Percentiles rank a stretch among this genome's conserved stretches.
Conservation (phyloP, 1,140 invertebrate genomes). For the Orius laevigatus region DNA sequence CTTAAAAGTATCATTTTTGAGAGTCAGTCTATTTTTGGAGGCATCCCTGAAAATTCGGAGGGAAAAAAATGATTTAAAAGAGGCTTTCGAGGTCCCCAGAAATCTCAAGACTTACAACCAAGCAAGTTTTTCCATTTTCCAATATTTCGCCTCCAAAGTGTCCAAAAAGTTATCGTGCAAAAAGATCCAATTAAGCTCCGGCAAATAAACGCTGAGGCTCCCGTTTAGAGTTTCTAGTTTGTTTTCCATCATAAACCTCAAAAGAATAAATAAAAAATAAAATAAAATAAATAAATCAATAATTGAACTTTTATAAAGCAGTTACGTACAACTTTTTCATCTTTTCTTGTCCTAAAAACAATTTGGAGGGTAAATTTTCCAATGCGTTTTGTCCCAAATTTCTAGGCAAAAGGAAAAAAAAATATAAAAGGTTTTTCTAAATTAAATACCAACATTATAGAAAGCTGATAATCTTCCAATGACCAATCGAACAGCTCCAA, state of each 20-base stretch:
- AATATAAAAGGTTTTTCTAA: background rate
- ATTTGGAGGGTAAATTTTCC: slow-evolving; percentile 1
- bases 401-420: slow-evolving; percentile 16
- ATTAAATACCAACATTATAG: slow-evolving; percentile 5
- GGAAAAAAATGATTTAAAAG: no score
- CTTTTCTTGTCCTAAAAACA: slow-evolving; percentile 4
- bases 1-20: slow-evolving; percentile 28
- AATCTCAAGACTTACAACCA: slow-evolving; percentile 35
- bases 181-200: slow-evolving; percentile 28
- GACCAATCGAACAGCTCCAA: no score
- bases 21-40: slow-evolving; percentile 2
- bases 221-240: slow-evolving; percentile 26
- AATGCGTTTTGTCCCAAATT: slow-evolving; percentile 14
- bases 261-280: no score
- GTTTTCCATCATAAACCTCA: slow-evolving; percentile 31
- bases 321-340: slow-evolving; percentile 15
- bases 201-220: slow-evolving; percentile 28
- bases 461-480: no score
- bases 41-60: slow-evolving; percentile 13
- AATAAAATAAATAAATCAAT: no score
- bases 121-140: slow-evolving; percentile 27
- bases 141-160: slow-evolving; percentile 26
- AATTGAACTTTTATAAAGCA: slow-evolving; percentile 13
- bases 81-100: no score
- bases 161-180: slow-evolving; percentile 29